Conservation (phyloP, 2,797 vertebrate genomes). For the Lateolabrax maculatus region DNA sequence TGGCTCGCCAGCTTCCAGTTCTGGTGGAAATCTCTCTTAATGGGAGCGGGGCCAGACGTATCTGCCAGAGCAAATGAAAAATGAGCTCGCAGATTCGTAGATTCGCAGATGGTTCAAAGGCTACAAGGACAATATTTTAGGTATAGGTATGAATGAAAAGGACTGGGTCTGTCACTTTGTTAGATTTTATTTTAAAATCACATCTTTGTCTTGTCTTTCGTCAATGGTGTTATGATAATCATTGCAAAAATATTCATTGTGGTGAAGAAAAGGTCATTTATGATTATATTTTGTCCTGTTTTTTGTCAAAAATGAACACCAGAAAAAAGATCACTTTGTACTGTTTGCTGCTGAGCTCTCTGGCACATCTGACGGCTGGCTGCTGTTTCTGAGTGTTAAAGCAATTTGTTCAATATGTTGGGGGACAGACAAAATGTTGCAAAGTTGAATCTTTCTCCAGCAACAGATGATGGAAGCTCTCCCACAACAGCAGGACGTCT, state of each 20-base stretch:
- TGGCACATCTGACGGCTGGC: background rate
- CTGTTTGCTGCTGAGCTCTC: background rate
- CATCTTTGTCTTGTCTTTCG: background rate
- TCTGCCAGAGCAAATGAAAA: no score
- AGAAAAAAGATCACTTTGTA: rapidly evolving
- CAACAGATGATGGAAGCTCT: conserved; percentile 3
- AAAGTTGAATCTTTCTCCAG: background rate
- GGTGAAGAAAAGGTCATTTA: background rate
- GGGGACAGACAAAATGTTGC: conserved; percentile 12
- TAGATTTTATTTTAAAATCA: background rate
- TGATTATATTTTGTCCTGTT: background rate
- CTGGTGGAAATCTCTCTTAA: no score
- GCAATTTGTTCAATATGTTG: background rate
- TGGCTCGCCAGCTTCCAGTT: no score
- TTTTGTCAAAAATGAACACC: no score
- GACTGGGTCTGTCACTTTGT: background rate
- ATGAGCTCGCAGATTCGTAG: no score
- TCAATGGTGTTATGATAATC: background rate
- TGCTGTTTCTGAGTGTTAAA: background rate
- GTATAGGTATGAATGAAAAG: background rate
- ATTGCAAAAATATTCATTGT: background rate
- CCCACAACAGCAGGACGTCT: conserved; percentile 2
- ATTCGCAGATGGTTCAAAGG: no score
- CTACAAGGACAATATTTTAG: no score
- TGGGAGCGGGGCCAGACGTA: no score